phyloP scores from a whole-genome alignment of 1,140 invertebrate genomes.

The Pseudomyrmex sp. region DNA sequence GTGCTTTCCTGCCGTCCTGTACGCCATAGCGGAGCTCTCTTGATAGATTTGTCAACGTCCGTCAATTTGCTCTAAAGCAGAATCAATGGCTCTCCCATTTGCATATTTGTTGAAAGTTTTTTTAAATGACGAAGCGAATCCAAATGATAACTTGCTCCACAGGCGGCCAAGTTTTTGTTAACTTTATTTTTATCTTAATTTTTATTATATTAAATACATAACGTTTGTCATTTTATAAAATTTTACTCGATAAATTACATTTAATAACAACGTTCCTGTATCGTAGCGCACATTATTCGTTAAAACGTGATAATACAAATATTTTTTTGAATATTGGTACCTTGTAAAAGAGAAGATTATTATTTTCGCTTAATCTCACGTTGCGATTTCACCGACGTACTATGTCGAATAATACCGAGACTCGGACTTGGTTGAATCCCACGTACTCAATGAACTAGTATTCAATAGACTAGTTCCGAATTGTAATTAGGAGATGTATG shows the following conservation, averaged over 20 bases:
- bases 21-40: slow-evolving; percentile 36
- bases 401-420: slow-evolving; percentile 5
- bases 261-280: not conserved
- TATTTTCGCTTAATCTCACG: not conserved
- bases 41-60: slow-evolving; percentile 57
- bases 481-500: slow-evolving; percentile 39
- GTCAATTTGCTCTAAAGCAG: slow-evolving; percentile 52
- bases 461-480: slow-evolving; percentile 48
- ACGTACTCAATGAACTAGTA: slow-evolving; percentile 33
- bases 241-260: not conserved
- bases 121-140: slow-evolving; percentile 4
- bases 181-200: no score
- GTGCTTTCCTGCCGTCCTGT: slow-evolving; percentile 38
- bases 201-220: no score
- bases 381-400: not conserved
- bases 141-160: slow-evolving; percentile 39
- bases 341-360: not conserved
- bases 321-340: slow-evolving; percentile 17
- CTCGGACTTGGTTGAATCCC: slow-evolving; percentile 21
- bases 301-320: not conserved
- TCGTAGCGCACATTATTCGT: not conserved
- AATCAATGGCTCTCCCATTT: slow-evolving; percentile 29
- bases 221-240: not conserved
- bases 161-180: not conserved
- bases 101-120: slow-evolving; percentile 43